These are phyloP conservation scores for Meteorus sp. DNA, from an alignment of 1,140 invertebrate species.

Conservation along the genomic window DNA sequence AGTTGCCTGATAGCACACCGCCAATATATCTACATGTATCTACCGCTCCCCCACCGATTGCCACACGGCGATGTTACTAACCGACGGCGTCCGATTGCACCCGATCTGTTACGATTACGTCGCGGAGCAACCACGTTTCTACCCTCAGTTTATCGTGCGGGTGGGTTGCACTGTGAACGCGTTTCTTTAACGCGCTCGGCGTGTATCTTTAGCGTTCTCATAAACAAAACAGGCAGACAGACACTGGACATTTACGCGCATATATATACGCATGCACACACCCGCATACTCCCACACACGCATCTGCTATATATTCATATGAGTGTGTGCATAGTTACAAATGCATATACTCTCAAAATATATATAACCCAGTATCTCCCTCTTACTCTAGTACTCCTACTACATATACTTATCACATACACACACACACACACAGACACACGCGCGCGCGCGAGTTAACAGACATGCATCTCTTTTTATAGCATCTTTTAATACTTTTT, in stretches of 20 bases:
- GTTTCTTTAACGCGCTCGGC: constrained; percentile 30
- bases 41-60: neutral
- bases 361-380: no score
- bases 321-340: no score
- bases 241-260: neutral
- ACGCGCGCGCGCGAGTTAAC: no score
- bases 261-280: constrained; percentile 7
- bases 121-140: constrained; percentile 56
- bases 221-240: constrained; percentile 6
- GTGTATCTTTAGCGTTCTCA: constrained; percentile 31
- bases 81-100: constrained; percentile 33
- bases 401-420: no score
- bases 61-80: constrained; percentile 26
- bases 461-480: no score
- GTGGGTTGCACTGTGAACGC: constrained; percentile 44
- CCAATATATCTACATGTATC: neutral
- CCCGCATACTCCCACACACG: no score
- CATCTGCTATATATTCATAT: no score
- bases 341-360: no score
- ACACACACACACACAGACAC: no score
- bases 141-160: constrained; percentile 55
- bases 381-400: no score
- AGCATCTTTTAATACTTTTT: no score
- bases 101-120: constrained; percentile 41
- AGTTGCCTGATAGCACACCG: neutral